These are phyloP conservation scores for Astyanax mexicanus DNA, from an alignment of 2,797 vertebrate species.

Conservation along the genomic window DNA sequence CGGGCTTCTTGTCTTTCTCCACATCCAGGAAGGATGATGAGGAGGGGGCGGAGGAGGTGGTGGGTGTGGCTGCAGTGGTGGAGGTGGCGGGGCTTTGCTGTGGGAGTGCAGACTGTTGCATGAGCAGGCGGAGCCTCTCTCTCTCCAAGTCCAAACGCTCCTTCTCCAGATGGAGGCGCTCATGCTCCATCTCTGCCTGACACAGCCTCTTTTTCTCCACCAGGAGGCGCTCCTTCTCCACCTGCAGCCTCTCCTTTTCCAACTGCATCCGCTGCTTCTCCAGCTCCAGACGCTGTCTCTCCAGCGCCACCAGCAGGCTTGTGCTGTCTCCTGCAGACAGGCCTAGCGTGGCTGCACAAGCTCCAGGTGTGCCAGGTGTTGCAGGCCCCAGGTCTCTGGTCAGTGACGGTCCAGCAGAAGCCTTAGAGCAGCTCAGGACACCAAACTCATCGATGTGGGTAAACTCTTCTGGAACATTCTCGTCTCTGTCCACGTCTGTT, in stretches of 20 bases:
- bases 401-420: constrained; percentile 48
- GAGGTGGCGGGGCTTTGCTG: constrained; percentile 59
- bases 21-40: constrained; percentile 70
- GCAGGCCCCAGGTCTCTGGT: constrained; percentile 80
- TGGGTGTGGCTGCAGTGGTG: constrained; percentile 64
- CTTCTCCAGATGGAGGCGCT: constrained; percentile 85
- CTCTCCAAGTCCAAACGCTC: constrained; percentile 83
- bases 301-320: constrained; percentile 83
- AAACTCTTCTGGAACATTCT: constrained; percentile 82
- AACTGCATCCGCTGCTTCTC: constrained; percentile 90
- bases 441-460: constrained; percentile 86
- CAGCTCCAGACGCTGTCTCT: constrained; percentile 91
- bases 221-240: constrained; percentile 89
- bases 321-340: constrained; percentile 72
- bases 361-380: background rate
- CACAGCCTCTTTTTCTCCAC: constrained; percentile 88
- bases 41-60: constrained; percentile 68
- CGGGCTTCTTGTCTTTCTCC: constrained; percentile 76
- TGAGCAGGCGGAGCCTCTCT: constrained; percentile 76
- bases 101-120: constrained; percentile 66
- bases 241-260: constrained; percentile 87
- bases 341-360: constrained; percentile 62
- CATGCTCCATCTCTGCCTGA: constrained; percentile 85
- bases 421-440: constrained; percentile 83
- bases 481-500: constrained; percentile 87